Conservation (phyloP, 2,797 vertebrate species). For the Austrolebias charrua region DNA sequence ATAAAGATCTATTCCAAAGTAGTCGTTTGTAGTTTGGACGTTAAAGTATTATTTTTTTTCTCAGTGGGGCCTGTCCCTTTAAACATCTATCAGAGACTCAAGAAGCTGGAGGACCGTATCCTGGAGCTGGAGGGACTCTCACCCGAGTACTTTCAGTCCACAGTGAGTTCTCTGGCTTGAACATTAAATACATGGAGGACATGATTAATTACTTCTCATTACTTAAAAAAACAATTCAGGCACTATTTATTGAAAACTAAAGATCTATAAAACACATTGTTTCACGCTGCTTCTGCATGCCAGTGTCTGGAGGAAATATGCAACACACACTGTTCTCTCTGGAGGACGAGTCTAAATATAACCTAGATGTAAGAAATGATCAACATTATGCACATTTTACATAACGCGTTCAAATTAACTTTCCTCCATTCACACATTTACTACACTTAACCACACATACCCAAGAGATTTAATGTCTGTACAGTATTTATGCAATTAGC, state of each 20-base stretch:
- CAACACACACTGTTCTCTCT: too few relatives aligned
- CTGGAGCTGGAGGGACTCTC: constrained; percentile 97
- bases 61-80: constrained; percentile 90
- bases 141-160: constrained; percentile 95
- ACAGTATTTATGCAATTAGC: constrained; percentile 3
- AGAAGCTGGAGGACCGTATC: constrained; percentile 96
- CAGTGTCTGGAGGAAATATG: neutral
- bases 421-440: neutral
- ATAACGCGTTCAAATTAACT: neutral
- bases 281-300: neutral
- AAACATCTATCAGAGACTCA: constrained; percentile 94
- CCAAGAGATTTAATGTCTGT: neutral
- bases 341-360: too few relatives aligned
- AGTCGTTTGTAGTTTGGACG: neutral
- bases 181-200: constrained; percentile 10
- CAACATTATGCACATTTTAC: neutral
- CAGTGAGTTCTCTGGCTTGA: constrained; percentile 80
- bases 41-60: constrained; percentile 21
- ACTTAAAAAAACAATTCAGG: neutral
- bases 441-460: neutral
- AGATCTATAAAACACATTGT: too few relatives aligned
- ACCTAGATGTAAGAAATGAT: too few relatives aligned
- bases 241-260: neutral
- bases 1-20: too few relatives aligned
- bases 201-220: constrained; percentile 14